Conservation (phyloP, 2,113 vertebrate species). For the Dicentrarchus labrax region DNA sequence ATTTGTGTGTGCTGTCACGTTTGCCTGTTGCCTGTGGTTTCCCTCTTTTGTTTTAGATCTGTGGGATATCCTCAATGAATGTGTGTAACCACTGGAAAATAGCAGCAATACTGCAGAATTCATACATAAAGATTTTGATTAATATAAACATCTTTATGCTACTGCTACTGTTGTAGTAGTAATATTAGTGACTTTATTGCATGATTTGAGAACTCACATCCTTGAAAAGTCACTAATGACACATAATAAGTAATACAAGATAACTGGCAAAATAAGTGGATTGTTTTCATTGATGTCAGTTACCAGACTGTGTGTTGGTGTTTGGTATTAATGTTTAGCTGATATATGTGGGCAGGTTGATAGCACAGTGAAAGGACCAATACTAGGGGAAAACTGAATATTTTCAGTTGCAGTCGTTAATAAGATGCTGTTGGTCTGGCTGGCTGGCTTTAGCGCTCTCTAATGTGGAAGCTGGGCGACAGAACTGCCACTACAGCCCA, state of each 20-base stretch:
- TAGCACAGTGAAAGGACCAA: conserved; percentile 2
- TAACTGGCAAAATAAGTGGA: background rate
- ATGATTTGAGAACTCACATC: background rate
- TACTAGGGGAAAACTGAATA: conserved; percentile 2
- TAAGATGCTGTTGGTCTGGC: conserved; percentile 51
- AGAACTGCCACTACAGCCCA: conserved; percentile 58
- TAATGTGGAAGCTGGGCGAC: conserved; percentile 50
- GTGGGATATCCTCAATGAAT: conserved; percentile 31
- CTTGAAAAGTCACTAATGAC: background rate
- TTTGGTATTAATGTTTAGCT: background rate
- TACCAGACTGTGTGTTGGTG: background rate
- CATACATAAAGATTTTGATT: background rate
- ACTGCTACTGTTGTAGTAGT: background rate
- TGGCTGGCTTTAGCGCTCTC: conserved; percentile 44
- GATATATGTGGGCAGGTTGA: background rate
- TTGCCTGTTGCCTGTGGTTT: conserved; percentile 9
- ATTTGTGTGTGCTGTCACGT: background rate
- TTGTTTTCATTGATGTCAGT: background rate
- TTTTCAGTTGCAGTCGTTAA: conserved; percentile 28
- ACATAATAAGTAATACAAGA: background rate
- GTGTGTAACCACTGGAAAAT: conserved; percentile 18
- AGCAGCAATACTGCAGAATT: background rate
- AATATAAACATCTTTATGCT: background rate
- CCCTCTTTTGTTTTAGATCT: conserved; percentile 34
- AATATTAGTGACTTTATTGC: too few species aligned